Percentiles rank a stretch among this genome's conserved stretches.
Evolutionary conservation across 2,113 vertebrate species (phyloP).

Genomic region (Hepsetus odoe): DNA sequence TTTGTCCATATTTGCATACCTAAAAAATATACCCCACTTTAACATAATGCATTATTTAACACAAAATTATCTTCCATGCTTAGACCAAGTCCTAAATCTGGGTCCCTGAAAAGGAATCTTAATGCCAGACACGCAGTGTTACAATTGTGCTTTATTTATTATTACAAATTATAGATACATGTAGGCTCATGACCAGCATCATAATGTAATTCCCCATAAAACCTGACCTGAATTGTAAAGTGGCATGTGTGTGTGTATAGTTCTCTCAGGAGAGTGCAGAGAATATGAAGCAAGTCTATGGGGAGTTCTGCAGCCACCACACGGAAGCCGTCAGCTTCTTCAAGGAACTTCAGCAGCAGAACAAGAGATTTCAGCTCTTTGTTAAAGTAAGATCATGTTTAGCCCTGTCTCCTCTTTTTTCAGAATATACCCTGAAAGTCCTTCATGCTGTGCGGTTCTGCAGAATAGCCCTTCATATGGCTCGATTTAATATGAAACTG

Average conservation of each 20-base stretch:
- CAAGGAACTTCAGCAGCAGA: constrained; percentile 92
- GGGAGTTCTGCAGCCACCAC: constrained; percentile 96
- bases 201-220: neutral
- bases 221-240: neutral
- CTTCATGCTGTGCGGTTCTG: neutral
- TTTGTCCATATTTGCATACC: neutral
- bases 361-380: constrained; percentile 94
- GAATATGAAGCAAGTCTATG: constrained; percentile 90
- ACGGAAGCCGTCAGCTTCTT: constrained; percentile 92
- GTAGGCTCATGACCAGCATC: neutral
- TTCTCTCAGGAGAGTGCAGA: constrained; percentile 91
- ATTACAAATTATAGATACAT: neutral
- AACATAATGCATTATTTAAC: too few species aligned
- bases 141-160: neutral
- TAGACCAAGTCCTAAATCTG: too few species aligned
- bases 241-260: constrained; percentile 65
- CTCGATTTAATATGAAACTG: neutral
- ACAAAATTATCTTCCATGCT: too few species aligned
- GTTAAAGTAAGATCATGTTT: constrained; percentile 82
- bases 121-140: too few species aligned
- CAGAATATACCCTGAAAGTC: neutral
- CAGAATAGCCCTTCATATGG: neutral
- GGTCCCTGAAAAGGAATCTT: too few species aligned
- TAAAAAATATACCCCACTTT: too few species aligned
- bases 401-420: neutral